Conservation (phyloP, 2,113 vertebrate species). For the Anolis sagrei region DNA sequence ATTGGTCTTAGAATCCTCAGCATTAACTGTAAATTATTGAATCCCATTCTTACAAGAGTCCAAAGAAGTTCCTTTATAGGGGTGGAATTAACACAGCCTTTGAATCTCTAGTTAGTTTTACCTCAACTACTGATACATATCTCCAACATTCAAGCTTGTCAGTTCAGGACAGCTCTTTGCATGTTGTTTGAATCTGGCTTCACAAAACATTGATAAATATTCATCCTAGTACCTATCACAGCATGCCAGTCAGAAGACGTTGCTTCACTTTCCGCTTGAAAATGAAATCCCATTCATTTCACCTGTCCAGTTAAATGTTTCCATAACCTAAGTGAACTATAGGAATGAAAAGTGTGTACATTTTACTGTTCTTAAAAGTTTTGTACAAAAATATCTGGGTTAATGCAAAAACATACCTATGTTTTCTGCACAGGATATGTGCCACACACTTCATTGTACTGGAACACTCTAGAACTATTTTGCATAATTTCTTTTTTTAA, state of each 20-base stretch:
- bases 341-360: not conserved
- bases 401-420: too few relatives aligned
- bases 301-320: not conserved
- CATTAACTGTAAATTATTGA: not conserved
- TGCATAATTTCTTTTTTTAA: too few relatives aligned
- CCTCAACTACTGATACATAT: not conserved
- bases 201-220: not conserved
- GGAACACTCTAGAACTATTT: too few relatives aligned
- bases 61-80: not conserved
- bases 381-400: not conserved
- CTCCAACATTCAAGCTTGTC: not conserved
- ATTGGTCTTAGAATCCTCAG: not conserved
- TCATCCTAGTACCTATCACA: not conserved
- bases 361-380: not conserved
- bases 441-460: too few relatives aligned
- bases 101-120: not conserved
- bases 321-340: not conserved
- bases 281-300: not conserved
- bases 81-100: not conserved
- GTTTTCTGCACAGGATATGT: too few relatives aligned
- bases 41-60: not conserved
- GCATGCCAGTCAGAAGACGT: not conserved
- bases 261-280: not conserved
- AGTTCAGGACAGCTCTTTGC: not conserved
- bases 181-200: not conserved